Evolutionary conservation across 2,888 invertebrate genomes (phyloP).

Genomic region (Dusona sp.): DNA sequence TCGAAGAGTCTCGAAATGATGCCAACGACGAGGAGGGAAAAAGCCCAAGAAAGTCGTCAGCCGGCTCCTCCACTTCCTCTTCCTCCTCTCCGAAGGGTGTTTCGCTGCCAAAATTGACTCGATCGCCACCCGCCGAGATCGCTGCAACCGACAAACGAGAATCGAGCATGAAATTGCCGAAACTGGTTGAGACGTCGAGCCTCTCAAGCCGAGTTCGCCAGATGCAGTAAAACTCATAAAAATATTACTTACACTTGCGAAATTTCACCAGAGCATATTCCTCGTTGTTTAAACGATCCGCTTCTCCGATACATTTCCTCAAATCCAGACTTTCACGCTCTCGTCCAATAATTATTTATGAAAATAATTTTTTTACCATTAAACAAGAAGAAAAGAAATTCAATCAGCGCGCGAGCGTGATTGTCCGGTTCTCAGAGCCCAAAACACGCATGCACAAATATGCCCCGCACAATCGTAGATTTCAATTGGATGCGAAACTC

Average conservation of each 20-base stretch:
- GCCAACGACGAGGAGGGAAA: conserved; percentile 20
- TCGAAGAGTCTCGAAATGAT: conserved; percentile 13
- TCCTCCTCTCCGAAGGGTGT: conserved; percentile 73
- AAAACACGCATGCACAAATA: background rate
- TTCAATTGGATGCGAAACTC: background rate
- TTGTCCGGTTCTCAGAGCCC: background rate
- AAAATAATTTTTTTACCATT: conserved; percentile 5
- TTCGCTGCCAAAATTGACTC: conserved; percentile 75
- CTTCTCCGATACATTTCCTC: background rate
- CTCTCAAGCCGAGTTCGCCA: conserved; percentile 68
- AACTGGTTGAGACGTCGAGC: conserved; percentile 74
- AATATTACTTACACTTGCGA: background rate
- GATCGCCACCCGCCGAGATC: conserved; percentile 36
- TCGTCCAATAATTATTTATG: background rate
- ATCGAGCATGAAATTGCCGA: conserved; percentile 74
- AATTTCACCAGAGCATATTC: background rate
- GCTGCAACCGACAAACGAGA: conserved; percentile 33
- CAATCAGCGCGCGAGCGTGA: background rate
- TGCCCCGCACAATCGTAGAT: conserved; percentile 9
- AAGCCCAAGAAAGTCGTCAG: conserved; percentile 62
- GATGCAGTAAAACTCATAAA: conserved; percentile 60
- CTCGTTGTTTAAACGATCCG: background rate
- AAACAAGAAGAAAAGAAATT: background rate
- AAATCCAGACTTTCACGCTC: conserved; percentile 8
- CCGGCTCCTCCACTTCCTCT: conserved; percentile 1